phyloP scores from a whole-genome alignment of 1,140 invertebrate species.

The Colletes latitarsis region DNA sequence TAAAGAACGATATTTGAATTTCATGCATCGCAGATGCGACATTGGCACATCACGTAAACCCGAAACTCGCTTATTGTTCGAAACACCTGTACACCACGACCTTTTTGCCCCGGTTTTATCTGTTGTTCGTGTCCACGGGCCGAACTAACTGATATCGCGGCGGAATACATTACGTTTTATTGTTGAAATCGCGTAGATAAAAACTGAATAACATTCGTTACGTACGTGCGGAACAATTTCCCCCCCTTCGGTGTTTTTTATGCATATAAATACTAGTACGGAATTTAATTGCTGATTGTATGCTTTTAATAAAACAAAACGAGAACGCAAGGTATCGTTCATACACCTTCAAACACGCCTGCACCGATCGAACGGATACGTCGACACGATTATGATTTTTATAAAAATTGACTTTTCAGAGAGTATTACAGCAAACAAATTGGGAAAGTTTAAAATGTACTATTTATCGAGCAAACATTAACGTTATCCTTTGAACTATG shows the following conservation, averaged over 20 bases:
- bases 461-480: too few species aligned
- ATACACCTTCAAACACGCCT: too few species aligned
- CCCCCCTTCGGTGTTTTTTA: background rate
- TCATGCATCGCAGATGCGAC: slow-evolving; percentile 38
- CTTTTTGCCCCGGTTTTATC: background rate
- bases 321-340: too few species aligned
- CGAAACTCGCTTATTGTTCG: slow-evolving; percentile 32
- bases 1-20: slow-evolving; percentile 33
- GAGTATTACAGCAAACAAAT: too few species aligned
- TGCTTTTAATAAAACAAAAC: too few species aligned
- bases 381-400: too few species aligned
- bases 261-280: background rate
- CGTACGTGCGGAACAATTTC: background rate
- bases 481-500: too few species aligned
- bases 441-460: too few species aligned
- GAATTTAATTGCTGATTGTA: too few species aligned
- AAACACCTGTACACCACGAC: slow-evolving; percentile 15
- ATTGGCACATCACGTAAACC: slow-evolving; percentile 17
- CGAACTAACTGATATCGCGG: slow-evolving; percentile 25
- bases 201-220: background rate
- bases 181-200: background rate
- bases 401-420: too few species aligned
- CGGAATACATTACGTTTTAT: slow-evolving; percentile 28
- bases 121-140: background rate
- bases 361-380: too few species aligned